Base-by-base conservation (phyloP, 2,113 vertebrate genomes). In the Pterocles burchelli region DNA sequence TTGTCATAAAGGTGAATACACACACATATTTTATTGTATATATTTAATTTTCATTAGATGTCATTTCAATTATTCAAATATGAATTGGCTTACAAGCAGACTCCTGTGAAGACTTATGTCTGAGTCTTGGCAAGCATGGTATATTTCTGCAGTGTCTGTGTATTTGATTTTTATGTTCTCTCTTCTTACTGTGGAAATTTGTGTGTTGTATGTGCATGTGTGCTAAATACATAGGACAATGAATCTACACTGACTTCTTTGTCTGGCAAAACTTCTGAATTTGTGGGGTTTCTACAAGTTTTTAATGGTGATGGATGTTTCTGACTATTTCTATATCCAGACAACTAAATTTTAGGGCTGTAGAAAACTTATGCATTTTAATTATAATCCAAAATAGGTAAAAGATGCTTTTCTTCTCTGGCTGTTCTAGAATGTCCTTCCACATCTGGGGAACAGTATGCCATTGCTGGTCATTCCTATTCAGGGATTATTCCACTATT, bases 21-120 rank as follows among this genome's bases (percentile, higher is more conserved):
- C 62, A 62, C 19, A 65, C 4, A 9, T 31, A 59, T 75, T 89
- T 86, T 74, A 72, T 57, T 92, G 73, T 43, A 68, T 77, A 29
- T 62, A 54, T 78, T 96, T 90, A 58, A 89, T 96, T 94, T 88
- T 54, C 62, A 81, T 88, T 88, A 89, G 38, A 68, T 90, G 65
- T 34, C 1, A 0, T 89, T 89, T 94, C 65, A 95, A 45, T 94
- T 92, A 93, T 92, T 88, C 70, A 85, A 87, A 88, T 66, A 59
- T 43, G 51, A 90, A 72, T 63, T 93, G 82, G 68, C 80, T 94
- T 76, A 36, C 59, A 68, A 68, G 85, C 80, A 78, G 63, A 74
- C 46, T 68, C 66, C 92, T 68, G 65, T 72, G 73, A 94, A 96
- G 63, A 77, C 59, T 84, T 74, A 38, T 63, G 43, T n/a, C 89